phyloP scores from a whole-genome alignment of 2,113 vertebrate species.

The Neolamprologus variostigma region DNA sequence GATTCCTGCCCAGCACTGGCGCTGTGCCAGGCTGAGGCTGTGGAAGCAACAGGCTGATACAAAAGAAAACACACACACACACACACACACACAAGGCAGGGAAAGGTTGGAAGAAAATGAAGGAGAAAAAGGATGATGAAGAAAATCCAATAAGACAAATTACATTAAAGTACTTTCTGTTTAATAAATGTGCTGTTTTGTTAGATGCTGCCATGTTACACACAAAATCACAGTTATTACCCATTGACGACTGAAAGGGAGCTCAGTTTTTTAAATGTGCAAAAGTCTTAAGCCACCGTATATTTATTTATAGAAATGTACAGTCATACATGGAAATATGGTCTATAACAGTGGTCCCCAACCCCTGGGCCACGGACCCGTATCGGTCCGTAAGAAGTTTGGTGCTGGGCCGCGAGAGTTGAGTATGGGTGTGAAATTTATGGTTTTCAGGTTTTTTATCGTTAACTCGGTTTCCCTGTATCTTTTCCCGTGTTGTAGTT shows the following conservation, averaged over 20 bases:
- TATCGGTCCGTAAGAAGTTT: background rate
- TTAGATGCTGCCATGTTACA: background rate
- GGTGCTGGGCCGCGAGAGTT: background rate
- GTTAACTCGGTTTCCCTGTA: fast-evolving
- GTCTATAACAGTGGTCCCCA: background rate
- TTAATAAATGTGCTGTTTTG: background rate
- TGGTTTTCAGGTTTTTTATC: background rate
- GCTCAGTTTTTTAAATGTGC: background rate
- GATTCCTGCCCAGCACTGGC: slow-evolving; percentile 64
- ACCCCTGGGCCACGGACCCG: fast-evolving
- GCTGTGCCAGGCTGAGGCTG: slow-evolving; percentile 65
- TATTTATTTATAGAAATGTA: background rate
- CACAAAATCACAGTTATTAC: background rate
- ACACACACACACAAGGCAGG: background rate
- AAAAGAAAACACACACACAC: slow-evolving; percentile 22
- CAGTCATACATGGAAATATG: background rate
- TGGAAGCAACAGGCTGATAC: slow-evolving; percentile 65
- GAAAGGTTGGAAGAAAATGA: background rate
- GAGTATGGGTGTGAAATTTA: background rate
- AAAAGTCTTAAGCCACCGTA: background rate
- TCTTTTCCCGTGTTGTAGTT: background rate
- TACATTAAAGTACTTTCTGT: background rate
- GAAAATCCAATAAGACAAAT: background rate
- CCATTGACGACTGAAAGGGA: background rate
- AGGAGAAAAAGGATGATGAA: background rate